Evolutionary conservation across 2,113 vertebrate genomes (phyloP).

Genomic region (Mirza zaza): DNA sequence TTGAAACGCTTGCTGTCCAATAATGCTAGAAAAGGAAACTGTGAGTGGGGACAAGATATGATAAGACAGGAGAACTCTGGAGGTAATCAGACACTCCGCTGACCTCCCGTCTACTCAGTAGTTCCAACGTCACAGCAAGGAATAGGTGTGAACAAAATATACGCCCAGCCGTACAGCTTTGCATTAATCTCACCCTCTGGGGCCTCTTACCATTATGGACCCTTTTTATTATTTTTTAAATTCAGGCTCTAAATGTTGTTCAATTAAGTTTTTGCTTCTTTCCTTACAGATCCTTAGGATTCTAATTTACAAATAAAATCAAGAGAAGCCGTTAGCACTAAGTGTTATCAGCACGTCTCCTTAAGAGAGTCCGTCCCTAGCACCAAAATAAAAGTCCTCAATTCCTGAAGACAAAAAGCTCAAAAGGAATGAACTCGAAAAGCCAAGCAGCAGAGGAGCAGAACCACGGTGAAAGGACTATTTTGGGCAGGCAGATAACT

Average conservation of each 20-base stretch:
- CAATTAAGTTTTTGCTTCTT: constrained; percentile 79
- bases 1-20: constrained; percentile 79
- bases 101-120: constrained; percentile 61
- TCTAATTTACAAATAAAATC: constrained; percentile 87
- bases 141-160: constrained; percentile 29
- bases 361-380: constrained; percentile 68
- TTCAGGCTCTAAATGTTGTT: constrained; percentile 69
- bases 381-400: constrained; percentile 79
- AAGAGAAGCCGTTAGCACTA: constrained; percentile 82
- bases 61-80: constrained; percentile 73
- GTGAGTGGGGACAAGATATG: constrained; percentile 74
- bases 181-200: constrained; percentile 49
- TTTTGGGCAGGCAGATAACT: neutral
- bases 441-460: neutral
- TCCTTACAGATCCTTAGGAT: constrained; percentile 79
- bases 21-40: constrained; percentile 79
- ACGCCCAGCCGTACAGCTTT: constrained; percentile 47
- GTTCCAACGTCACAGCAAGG: constrained; percentile 56
- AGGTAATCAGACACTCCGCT: constrained; percentile 58
- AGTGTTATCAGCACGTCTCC: constrained; percentile 81
- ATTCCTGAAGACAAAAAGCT: constrained; percentile 56
- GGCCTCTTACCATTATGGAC: neutral
- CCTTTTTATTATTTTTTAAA: constrained; percentile 59
- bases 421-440: constrained; percentile 26
- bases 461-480: neutral